These are phyloP conservation scores for Chrysoperla carnea DNA, from an alignment of 1,140 invertebrate genomes.

Conservation along the genomic window DNA sequence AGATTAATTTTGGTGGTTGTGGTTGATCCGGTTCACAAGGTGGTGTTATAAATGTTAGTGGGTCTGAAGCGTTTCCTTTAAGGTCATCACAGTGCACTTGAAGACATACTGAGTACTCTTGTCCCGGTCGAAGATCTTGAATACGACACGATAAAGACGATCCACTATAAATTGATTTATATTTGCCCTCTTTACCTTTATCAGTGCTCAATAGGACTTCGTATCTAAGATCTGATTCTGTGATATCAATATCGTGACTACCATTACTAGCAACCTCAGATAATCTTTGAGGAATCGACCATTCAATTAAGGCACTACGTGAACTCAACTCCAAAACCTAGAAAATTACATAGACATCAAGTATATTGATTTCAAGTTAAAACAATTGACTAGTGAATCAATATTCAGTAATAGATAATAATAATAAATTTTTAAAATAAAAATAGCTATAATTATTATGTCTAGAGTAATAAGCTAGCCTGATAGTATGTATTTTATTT, in stretches of 20 bases:
- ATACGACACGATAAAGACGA: constrained; percentile 46
- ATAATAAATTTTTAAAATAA: no score
- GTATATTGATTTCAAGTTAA: no score
- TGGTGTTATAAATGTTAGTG: constrained; percentile 38
- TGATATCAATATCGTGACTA: constrained; percentile 21
- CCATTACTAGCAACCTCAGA: constrained; percentile 29
- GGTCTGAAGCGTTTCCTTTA: constrained; percentile 29
- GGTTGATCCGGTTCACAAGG: constrained; percentile 46
- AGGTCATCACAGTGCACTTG: constrained; percentile 32
- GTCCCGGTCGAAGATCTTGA: constrained; percentile 62
- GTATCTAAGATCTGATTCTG: constrained; percentile 47
- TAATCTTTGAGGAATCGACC: constrained; percentile 45
- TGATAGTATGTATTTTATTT: no score
- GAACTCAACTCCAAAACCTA: constrained; percentile 62
- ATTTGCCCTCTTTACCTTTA: constrained; percentile 53
- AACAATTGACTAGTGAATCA: no score
- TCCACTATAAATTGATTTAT: constrained; percentile 62
- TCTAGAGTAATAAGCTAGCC: no score
- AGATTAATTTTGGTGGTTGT: constrained; percentile 33
- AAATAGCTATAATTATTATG: no score
- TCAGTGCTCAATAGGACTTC: constrained; percentile 60
- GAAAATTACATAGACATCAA: constrained; percentile 9
- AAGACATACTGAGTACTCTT: constrained; percentile 59
- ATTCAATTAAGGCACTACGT: constrained; percentile 58
- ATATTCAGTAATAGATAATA: no score